Conservation (phyloP, 1,140 invertebrate genomes). For the Oreohelix idahoensis region DNA sequence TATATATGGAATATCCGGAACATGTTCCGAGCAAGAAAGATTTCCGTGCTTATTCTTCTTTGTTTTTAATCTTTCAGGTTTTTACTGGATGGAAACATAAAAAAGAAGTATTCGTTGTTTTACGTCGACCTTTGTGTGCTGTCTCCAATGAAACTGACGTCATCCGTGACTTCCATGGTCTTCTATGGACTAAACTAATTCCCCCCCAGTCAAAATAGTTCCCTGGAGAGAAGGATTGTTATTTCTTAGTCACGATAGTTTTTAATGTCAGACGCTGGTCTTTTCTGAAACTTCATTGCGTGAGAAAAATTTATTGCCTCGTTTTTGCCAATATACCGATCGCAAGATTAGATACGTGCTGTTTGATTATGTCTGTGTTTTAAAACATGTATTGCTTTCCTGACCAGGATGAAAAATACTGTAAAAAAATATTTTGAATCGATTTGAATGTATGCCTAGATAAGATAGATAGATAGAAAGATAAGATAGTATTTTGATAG, state of each 20-base stretch:
- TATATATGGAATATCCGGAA: too few species aligned
- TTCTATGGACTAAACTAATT: too few species aligned
- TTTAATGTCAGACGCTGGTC: background rate
- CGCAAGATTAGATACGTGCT: background rate
- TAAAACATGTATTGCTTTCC: background rate
- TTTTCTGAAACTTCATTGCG: constrained; percentile 29
- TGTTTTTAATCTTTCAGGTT: background rate
- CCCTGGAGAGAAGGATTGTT: constrained; percentile 22
- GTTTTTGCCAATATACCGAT: too few species aligned
- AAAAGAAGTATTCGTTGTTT: background rate
- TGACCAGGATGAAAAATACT: background rate
- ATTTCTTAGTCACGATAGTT: constrained; percentile 1
- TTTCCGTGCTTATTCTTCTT: too few species aligned
- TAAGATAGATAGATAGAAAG: too few species aligned
- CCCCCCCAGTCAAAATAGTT: background rate
- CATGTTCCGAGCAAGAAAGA: too few species aligned
- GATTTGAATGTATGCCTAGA: background rate
- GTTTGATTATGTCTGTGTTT: background rate
- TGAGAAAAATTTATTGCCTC: background rate
- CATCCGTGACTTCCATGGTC: background rate
- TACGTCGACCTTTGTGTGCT: constrained; percentile 2
- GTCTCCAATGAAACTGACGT: background rate
- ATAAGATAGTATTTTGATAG: too few species aligned
- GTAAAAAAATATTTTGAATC: too few species aligned
- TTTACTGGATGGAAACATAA: background rate